Base-by-base conservation (phyloP, 2,888 invertebrate species). In the Auanema sp. region DNA sequence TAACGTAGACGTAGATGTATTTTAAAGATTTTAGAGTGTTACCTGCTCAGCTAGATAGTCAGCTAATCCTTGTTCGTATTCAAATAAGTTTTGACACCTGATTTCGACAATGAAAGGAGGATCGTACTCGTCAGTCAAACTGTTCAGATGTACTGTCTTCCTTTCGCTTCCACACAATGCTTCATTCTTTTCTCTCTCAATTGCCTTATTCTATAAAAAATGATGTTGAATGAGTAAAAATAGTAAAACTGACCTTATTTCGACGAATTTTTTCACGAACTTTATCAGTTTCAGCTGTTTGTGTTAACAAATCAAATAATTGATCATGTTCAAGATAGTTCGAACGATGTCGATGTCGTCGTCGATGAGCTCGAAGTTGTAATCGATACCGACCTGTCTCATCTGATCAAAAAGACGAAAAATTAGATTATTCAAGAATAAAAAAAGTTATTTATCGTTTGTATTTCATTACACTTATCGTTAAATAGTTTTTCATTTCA, bases 71-170 rank as follows among this genome's bases (percentile, higher is more conserved):
- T 47, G 60, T 24, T 66, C 69, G 47, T 63, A 69, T 23, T 60
- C 61, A 42, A 64, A 66, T 21, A 62, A 58, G 56, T 66, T 71
- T 16, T 61, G 58, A 60, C 71, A 74, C 21, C 73, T 54, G 8
- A 73, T 64, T 58, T 76, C 71, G 6, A 74, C 75, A 42, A 75
- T 66, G 42, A 76, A 76, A 12, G 76, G 76, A n/a, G 76, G 76
- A 24, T 76, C 73, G 64, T 67, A 76, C 53, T 76, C 76, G 25
- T 66, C 63, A 4, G 58, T 65, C 4, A 66, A 63, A 0, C 62
- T 70, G 50, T 75, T 76, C 61, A 76, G 52, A 54, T 76, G 74
- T 2, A 66, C 60, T 10, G 71, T 71, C 42, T 59, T 64, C 44
- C 76, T 56, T 23, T 72, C 69, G 49, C 60, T 66, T 44, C 60